phyloP scores from a whole-genome alignment of 1,140 invertebrate species.

The Prorops nasuta region DNA sequence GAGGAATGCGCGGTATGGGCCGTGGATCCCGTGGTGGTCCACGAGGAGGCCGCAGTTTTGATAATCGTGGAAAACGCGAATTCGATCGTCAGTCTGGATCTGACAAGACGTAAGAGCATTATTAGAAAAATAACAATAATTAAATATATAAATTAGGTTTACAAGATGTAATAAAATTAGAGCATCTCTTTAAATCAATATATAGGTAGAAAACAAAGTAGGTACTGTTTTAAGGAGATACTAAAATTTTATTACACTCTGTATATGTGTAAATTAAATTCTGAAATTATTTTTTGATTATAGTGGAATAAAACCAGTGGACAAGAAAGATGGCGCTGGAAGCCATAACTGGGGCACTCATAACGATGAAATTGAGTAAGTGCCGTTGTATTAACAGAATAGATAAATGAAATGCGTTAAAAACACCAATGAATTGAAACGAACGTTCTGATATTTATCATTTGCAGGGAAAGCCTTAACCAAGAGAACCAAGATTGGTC shows the following conservation, averaged over 20 bases:
- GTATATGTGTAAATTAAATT: background rate
- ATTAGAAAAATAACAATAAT: background rate
- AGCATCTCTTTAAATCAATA: too few relatives aligned
- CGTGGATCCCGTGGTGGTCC: conserved; percentile 53
- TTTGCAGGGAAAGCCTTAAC: conserved; percentile 47
- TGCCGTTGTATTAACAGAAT: conserved; percentile 16
- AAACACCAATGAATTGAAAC: too few relatives aligned
- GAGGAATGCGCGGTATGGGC: conserved; percentile 49
- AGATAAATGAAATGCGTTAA: too few relatives aligned
- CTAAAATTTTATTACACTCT: too few relatives aligned
- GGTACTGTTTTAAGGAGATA: too few relatives aligned
- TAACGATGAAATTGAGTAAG: conserved; percentile 84
- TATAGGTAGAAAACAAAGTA: too few relatives aligned
- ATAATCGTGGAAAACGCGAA: conserved; percentile 81
- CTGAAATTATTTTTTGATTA: conserved; percentile 43
- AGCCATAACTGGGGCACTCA: conserved; percentile 94
- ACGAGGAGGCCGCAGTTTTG: conserved; percentile 57
- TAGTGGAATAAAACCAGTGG: conserved; percentile 88
- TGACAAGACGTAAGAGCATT: conserved; percentile 78
- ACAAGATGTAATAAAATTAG: conserved; percentile 50
- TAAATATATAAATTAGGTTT: conserved; percentile 2
- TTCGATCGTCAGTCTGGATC: conserved; percentile 94
- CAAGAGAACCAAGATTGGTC: conserved; percentile 54
- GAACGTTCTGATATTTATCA: background rate
- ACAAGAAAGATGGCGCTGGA: conserved; percentile 91